phyloP scores from a whole-genome alignment of 2,888 invertebrate species.

The Thecocarcelia acutangulata region DNA sequence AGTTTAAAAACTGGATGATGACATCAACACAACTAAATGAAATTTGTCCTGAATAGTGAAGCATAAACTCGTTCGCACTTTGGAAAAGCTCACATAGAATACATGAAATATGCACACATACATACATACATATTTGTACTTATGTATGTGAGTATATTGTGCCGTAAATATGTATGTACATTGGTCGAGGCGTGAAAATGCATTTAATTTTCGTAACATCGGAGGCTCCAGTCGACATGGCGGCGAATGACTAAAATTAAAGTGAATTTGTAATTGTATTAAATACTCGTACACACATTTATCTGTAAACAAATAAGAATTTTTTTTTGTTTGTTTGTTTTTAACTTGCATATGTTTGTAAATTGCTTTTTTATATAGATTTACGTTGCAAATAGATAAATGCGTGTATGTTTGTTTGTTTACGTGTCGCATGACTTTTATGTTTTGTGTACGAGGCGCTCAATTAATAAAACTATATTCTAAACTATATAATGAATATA shows the following conservation, averaged over 20 bases:
- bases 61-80: conserved; percentile 1
- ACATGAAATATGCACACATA: not conserved
- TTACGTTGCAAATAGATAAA: conserved; percentile 24
- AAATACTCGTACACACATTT: not conserved
- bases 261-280: conserved; percentile 18
- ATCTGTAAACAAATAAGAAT: conserved; percentile 23
- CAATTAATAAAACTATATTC: no score
- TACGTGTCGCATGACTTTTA: no score
- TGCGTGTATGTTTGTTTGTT: no score
- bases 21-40: conserved; percentile 14
- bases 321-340: no score
- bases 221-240: conserved; percentile 76
- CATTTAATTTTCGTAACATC: conserved; percentile 72
- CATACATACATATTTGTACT: not conserved
- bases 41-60: not conserved
- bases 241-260: conserved; percentile 69
- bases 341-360: not conserved
- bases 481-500: no score
- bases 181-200: conserved; percentile 66
- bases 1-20: conserved; percentile 45
- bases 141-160: not conserved
- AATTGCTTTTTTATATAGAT: conserved; percentile 31
- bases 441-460: no score
- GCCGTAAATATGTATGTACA: not conserved
- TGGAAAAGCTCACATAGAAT: no score